phyloP scores from a whole-genome alignment of 37 sponge, comb jelly and placozoan species.

The Diacarnus erythraeanus region DNA sequence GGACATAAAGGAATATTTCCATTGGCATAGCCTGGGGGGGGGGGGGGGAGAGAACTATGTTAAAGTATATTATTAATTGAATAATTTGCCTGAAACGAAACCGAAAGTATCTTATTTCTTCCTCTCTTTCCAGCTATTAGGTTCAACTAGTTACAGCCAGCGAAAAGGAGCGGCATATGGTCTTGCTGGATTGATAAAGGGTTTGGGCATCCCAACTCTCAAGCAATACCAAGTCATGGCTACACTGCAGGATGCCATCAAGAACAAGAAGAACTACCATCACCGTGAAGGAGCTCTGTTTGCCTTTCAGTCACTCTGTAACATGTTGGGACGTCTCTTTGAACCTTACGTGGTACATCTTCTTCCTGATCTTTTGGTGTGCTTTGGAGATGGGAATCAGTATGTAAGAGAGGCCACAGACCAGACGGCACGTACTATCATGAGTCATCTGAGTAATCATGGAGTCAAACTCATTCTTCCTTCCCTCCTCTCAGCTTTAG shows the following conservation, averaged over 20 bases:
- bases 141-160: conserved; percentile 80
- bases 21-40: too few relatives aligned
- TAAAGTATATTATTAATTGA: too few relatives aligned
- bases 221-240: conserved; percentile 85
- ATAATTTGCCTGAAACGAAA: too few relatives aligned
- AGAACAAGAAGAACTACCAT: conserved; percentile 93
- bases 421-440: conserved; percentile 88
- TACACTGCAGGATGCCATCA: conserved; percentile 81
- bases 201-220: conserved; percentile 92
- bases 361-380: conserved; percentile 88
- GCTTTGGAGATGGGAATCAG: conserved; percentile 98
- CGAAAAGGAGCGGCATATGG: conserved; percentile 97
- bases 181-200: conserved; percentile 97
- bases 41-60: too few relatives aligned
- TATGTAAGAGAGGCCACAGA: conserved; percentile 96
- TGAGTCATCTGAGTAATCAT: conserved; percentile 95
- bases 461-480: conserved; percentile 98
- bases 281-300: conserved; percentile 95
- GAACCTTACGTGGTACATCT: conserved; percentile 98
- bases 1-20: too few relatives aligned
- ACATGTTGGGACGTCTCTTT: conserved; percentile 92
- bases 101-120: too few relatives aligned
- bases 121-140: conserved; percentile 91
- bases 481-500: conserved; percentile 85
- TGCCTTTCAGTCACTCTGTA: conserved; percentile 90